These are phyloP conservation scores for Cotesia glomerata DNA, from an alignment of 1,140 invertebrate genomes.

Conservation along the genomic window DNA sequence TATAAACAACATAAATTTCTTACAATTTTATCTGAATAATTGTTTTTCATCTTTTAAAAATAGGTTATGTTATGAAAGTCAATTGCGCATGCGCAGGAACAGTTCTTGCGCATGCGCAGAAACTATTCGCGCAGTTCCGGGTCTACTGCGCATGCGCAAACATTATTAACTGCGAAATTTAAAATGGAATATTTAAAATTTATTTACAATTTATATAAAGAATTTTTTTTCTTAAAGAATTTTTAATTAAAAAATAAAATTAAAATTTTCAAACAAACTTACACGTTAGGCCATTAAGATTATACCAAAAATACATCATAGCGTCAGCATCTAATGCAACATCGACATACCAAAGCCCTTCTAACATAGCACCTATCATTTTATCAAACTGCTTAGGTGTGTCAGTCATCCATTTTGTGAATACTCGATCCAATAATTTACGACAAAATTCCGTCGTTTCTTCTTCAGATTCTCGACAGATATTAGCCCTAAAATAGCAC, in stretches of 20 bases:
- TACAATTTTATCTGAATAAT: too few relatives aligned
- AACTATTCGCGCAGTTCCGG: too few relatives aligned
- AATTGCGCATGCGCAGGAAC: too few relatives aligned
- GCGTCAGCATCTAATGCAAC: conserved; percentile 32
- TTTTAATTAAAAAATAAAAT: not conserved
- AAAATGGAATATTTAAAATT: too few relatives aligned
- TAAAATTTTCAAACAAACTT: conserved; percentile 6
- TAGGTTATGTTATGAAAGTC: too few relatives aligned
- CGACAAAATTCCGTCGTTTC: conserved; percentile 46
- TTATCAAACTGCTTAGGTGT: conserved; percentile 9
- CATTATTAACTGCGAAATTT: too few relatives aligned
- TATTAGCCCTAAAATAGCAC: conserved; percentile 36
- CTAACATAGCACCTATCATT: conserved; percentile 18
- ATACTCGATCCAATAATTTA: conserved; percentile 31
- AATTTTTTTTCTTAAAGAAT: too few relatives aligned
- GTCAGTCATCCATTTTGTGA: conserved; percentile 29
- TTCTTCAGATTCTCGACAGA: conserved; percentile 41
- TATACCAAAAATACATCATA: conserved; percentile 31
- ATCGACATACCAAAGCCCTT: conserved; percentile 41
- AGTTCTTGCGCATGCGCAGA: too few relatives aligned
- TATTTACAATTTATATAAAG: not conserved
- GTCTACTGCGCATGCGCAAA: too few relatives aligned
- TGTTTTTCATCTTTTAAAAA: too few relatives aligned
- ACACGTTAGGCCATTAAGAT: conserved; percentile 37
- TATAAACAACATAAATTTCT: too few relatives aligned